Evolutionary conservation across 2,888 invertebrate genomes (phyloP).

Genomic region (Microctonus hyperodae): DNA sequence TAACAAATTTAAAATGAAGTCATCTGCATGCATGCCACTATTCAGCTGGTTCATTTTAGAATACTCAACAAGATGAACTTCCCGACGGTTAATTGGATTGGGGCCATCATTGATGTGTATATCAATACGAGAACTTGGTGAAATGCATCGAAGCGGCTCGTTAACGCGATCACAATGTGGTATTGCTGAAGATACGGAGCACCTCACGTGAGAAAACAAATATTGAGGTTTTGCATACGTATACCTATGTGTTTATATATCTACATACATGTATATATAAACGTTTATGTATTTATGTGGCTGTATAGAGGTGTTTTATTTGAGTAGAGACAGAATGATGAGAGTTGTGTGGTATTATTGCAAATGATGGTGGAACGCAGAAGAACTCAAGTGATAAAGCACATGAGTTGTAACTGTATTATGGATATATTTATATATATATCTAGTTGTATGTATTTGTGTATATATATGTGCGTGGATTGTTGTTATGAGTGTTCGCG

Average conservation of each 20-base stretch:
- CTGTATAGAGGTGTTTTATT: too few relatives aligned
- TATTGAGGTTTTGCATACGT: background rate
- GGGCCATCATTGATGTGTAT: background rate
- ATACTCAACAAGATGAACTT: background rate
- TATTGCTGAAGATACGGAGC: background rate
- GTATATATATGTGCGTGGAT: background rate
- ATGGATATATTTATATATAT: background rate
- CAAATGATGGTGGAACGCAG: background rate
- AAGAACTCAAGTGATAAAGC: constrained; percentile 6
- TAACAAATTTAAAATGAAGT: background rate
- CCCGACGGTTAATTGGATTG: background rate
- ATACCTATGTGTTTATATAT: background rate
- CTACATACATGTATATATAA: background rate
- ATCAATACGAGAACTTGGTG: background rate
- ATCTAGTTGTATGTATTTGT: background rate
- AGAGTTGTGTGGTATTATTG: background rate
- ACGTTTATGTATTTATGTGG: background rate
- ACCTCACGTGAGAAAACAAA: background rate
- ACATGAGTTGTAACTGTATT: background rate
- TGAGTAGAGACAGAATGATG: background rate
- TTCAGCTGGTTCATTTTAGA: background rate
- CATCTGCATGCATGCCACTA: background rate
- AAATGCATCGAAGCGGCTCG: background rate
- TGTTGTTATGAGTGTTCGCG: constrained; percentile 7
- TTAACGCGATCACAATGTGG: constrained; percentile 1